Evolutionary conservation across 2,888 invertebrate genomes (phyloP), one percentile per base, ranked within the genome.

Genomic region (Ptilodon capucinus): DNA sequence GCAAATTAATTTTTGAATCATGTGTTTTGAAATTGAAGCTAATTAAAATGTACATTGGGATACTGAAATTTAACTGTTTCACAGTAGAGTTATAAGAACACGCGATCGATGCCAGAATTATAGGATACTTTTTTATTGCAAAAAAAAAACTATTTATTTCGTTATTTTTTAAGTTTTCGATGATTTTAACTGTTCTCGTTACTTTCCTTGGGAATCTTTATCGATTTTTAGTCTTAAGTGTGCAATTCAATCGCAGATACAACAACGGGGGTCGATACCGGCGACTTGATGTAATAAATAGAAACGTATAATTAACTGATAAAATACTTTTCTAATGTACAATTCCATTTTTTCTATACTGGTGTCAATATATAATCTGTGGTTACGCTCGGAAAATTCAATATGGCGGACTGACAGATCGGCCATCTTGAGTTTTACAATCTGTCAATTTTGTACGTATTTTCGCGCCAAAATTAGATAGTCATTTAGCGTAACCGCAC

Each of bases 151-250:
- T 90, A 90, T 90, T 90, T 90, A 89, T 90, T 90, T 89, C 79
- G 90, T 90, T 90, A 85, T 81, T 84, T 78, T 90, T 88, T 88
- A 90, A 89, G 89, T 89, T 89, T 89, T 82, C 82, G 71, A 87
- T 84, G 81, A 86, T 87, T 88, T 88, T 89, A 82, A 89, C 84
- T 87, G 87, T 89, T 90, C 89, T 84, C 79, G 90, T 91, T 91
- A 84, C 76, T 89, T 89, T 89, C 81, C 83, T 85, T 89, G 86
- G 84, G 84, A 86, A 86, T 87, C 72, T 90, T 88, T 89, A 90
- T 87, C 80, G 73, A 86, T 80, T 80, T 79, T 76, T 86, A 85
- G 80, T 76, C 59, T 68, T 75, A 84, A 85, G 76, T 80, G 74
- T 81, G 81, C 79, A 81, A 75, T 77, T 73, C 64, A 68, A 52